Percentiles rank a stretch among this genome's conserved stretches.
Evolutionary conservation across 2,888 invertebrate genomes (phyloP).

Genomic region (Hybos culiciformis): DNA sequence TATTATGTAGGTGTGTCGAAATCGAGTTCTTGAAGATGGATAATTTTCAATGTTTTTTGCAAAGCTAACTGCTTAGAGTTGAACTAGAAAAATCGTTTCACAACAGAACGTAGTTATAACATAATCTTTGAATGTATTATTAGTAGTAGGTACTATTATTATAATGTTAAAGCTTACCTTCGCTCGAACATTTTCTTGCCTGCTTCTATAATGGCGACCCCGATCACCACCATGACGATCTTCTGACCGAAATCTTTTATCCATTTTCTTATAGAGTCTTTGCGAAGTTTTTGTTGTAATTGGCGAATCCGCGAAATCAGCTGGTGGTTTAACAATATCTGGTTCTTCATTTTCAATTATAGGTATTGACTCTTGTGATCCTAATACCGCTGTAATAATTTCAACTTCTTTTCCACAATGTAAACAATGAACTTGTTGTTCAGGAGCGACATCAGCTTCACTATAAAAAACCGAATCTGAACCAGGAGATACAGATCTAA

Average conservation of each 20-base stretch:
- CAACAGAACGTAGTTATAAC: neutral
- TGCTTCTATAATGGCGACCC: slow-evolving; percentile 46
- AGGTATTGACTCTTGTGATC: slow-evolving; percentile 34
- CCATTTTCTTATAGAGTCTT: slow-evolving; percentile 61
- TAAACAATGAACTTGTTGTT: slow-evolving; percentile 54
- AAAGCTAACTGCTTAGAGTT: too few species aligned
- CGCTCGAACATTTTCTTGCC: slow-evolving; percentile 59
- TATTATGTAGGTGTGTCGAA: neutral
- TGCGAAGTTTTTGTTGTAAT: slow-evolving; percentile 40
- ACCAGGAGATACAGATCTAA: slow-evolving; percentile 79
- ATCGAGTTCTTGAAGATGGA: neutral
- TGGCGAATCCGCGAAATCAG: slow-evolving; percentile 79
- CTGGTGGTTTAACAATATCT: slow-evolving; percentile 62
- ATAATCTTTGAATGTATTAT: neutral
- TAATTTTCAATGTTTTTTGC: too few species aligned
- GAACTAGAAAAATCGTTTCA: too few species aligned
- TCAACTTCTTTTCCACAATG: slow-evolving; percentile 74
- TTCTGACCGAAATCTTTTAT: slow-evolving; percentile 66
- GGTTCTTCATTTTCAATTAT: slow-evolving; percentile 36
- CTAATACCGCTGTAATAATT: slow-evolving; percentile 39
- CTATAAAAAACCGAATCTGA: slow-evolving; percentile 85
- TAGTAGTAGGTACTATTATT: neutral
- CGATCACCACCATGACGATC: slow-evolving; percentile 49
- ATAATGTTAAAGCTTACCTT: slow-evolving; percentile 41
- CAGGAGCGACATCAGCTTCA: slow-evolving; percentile 46